phyloP scores from a whole-genome alignment of 2,888 invertebrate species.

The Caenorhabditis angaria region DNA sequence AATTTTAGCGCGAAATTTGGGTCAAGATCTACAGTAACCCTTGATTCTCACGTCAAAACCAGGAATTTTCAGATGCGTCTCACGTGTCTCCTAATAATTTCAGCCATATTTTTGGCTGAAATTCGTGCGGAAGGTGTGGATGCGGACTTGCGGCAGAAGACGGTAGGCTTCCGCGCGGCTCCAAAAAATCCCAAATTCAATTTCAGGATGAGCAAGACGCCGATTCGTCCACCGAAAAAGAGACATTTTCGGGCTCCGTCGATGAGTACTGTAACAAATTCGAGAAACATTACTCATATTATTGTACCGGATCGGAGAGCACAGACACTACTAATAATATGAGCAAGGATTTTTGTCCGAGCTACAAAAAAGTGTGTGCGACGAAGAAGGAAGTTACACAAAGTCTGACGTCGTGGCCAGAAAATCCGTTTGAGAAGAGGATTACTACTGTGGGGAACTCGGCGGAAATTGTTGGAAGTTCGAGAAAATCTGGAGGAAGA shows the following conservation, averaged over 20 bases:
- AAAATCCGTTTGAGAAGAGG: slow-evolving; percentile 43
- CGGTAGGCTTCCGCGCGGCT: too few relatives aligned
- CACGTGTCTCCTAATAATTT: too few relatives aligned
- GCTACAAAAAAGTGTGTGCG: slow-evolving; percentile 34
- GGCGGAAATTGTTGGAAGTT: background rate
- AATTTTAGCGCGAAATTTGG: too few relatives aligned
- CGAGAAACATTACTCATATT: slow-evolving; percentile 31
- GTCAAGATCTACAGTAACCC: too few relatives aligned
- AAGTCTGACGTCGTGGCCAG: slow-evolving; percentile 43
- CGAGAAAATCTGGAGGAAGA: background rate
- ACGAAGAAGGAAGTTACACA: slow-evolving; percentile 11
- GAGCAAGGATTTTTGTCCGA: slow-evolving; percentile 32
- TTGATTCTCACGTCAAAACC: too few relatives aligned
- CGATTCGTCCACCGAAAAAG: too few relatives aligned
- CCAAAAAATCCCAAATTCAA: too few relatives aligned
- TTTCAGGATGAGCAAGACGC: too few relatives aligned
- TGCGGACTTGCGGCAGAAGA: too few relatives aligned
- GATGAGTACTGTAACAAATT: slow-evolving; percentile 32
- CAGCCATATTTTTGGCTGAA: too few relatives aligned
- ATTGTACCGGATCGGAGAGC: slow-evolving; percentile 19
- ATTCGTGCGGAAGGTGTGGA: too few relatives aligned
- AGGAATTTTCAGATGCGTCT: too few relatives aligned
- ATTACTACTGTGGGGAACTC: slow-evolving; percentile 6
- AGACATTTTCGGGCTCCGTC: slow-evolving; percentile 13
- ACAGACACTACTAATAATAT: background rate